phyloP scores from a whole-genome alignment of 92 coral and sea anemone genomes.

The Porites lobata region DNA sequence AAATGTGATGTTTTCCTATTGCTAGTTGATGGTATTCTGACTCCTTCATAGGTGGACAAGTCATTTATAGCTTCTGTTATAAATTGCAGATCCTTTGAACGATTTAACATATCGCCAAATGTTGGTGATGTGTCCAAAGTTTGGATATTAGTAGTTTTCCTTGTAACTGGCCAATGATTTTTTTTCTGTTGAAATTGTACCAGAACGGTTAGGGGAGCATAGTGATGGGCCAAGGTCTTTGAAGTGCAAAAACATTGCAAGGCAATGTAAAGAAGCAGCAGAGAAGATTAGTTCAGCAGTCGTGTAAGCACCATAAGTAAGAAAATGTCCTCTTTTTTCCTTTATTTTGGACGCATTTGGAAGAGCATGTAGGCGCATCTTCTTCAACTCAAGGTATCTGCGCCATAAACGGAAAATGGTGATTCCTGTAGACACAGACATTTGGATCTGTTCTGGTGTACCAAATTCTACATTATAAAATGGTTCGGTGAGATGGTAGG shows the following conservation, averaged over 20 bases:
- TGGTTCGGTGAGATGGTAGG: constrained; percentile 30
- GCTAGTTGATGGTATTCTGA: background rate
- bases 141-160: constrained; percentile 44
- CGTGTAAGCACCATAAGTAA: constrained; percentile 49
- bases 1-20: background rate
- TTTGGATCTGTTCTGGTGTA: constrained; percentile 33
- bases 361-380: constrained; percentile 14
- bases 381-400: constrained; percentile 24
- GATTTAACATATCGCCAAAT: constrained; percentile 19
- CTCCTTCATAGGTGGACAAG: background rate
- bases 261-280: constrained; percentile 39
- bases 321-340: constrained; percentile 43
- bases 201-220: constrained; percentile 23
- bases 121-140: constrained; percentile 47
- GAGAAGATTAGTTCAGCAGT: constrained; percentile 49
- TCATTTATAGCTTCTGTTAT: constrained; percentile 4
- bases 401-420: constrained; percentile 43
- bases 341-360: constrained; percentile 13
- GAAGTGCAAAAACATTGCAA: constrained; percentile 44
- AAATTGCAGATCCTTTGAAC: background rate
- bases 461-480: constrained; percentile 36
- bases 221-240: background rate
- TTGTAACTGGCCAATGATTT: constrained; percentile 42
- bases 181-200: constrained; percentile 48
- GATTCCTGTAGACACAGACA: constrained; percentile 38